Base-by-base conservation (phyloP, 2,797 vertebrate species). In the Macropodus opercularis region DNA sequence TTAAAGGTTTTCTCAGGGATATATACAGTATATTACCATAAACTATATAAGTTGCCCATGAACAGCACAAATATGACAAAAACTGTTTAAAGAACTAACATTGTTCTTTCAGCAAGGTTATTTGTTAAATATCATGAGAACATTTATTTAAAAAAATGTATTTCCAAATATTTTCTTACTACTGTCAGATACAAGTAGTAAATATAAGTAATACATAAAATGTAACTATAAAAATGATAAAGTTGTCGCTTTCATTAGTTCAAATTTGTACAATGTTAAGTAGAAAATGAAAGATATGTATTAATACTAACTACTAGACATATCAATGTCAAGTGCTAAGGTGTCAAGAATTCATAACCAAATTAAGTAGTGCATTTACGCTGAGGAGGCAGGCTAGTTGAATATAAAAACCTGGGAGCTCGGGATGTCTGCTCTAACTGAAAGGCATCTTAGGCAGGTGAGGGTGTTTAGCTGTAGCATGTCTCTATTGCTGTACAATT, bases 341-440 rank as follows among this genome's bases (percentile, higher is more conserved):
- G 49, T 77, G 69, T 73, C 68, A 70, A 59, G 19, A 56, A 80
- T 85, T 82, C 76, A 59, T 85, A 77, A 87, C 76, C 75, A 84
- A 79, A 79, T 21, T 63, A 35, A 75, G 75, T 29, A 4, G 31
- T 36, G 42, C n/a, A 13, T 36, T 52, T 27, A 22, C 50, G 70
- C 73, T 75, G 73, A 65, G 55, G 29, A 62, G 55, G 67, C 70
- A 75, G 67, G 51, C 31, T 36, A 1, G 21, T 12, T 49, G 56
- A 61, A 12, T 80, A 80, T 83, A 76, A 73, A 73, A 63, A 43
- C 58, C n/a, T n/a, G 58, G 40, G 29, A 67, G 71, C 61, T 38
- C 42, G 5, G 17, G n/a, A 19, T 29, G 2, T 54, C 44, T 19
- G 48, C 63, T 40, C 29, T 27, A 77, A 70, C 69, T 75, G 77